phyloP scores from a whole-genome alignment of 35 echinoderm and acorn worm genomes.

The Apostichopus californicus region DNA sequence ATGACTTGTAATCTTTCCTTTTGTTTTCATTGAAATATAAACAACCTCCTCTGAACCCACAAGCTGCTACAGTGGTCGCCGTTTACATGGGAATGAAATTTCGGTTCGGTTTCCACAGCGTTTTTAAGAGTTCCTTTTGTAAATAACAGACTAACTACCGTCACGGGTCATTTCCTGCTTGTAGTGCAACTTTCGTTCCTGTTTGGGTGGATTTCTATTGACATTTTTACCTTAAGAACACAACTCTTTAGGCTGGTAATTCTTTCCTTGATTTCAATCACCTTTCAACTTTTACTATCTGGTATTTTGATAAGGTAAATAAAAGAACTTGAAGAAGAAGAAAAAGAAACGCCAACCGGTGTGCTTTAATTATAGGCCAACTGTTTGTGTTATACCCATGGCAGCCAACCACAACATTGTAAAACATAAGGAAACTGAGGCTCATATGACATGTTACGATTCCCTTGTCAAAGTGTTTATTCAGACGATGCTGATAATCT shows the following conservation, averaged over 20 bases:
- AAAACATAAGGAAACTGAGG: conserved; percentile 33
- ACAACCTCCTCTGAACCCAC: conserved; percentile 31
- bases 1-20: conserved; percentile 19
- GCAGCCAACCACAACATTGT: conserved; percentile 50
- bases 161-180: conserved; percentile 55
- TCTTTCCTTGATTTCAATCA: conserved; percentile 40
- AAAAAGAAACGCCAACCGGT: background rate
- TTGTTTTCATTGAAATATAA: conserved; percentile 50
- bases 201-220: conserved; percentile 52
- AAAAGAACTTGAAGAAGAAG: background rate
- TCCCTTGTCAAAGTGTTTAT: background rate
- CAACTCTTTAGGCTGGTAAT: conserved; percentile 55
- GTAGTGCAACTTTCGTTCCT: conserved; percentile 31
- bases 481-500: background rate
- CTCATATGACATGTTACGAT: conserved; percentile 29
- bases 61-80: conserved; percentile 10
- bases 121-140: conserved; percentile 37
- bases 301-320: conserved; percentile 61
- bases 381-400: conserved; percentile 49
- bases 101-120: background rate
- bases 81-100: conserved; percentile 33
- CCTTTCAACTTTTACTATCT: conserved; percentile 15
- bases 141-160: conserved; percentile 28
- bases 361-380: conserved; percentile 47
- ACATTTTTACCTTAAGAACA: conserved; percentile 58